These are phyloP conservation scores for Stenodema calcarata DNA, from an alignment of 2,888 invertebrate genomes.

Conservation along the genomic window DNA sequence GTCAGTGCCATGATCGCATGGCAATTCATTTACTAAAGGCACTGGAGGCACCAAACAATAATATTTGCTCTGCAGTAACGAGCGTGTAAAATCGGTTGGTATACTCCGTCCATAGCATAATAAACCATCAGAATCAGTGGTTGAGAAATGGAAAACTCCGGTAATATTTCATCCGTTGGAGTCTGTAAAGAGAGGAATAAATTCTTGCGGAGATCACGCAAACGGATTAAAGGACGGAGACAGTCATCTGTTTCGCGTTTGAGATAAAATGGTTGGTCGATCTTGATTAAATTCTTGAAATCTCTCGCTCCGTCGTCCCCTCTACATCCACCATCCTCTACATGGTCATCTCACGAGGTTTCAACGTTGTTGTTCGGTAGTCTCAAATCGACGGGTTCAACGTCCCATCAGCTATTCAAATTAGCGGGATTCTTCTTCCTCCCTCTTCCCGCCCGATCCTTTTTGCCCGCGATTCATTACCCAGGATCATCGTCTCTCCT, in stretches of 20 bases:
- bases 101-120: too few species aligned
- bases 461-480: not conserved
- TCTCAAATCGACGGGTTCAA: not conserved
- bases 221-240: not conserved
- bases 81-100: too few species aligned
- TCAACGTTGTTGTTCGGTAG: not conserved
- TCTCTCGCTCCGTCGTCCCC: not conserved
- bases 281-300: constrained; percentile 12
- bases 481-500: not conserved
- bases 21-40: too few species aligned
- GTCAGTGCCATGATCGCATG: too few species aligned
- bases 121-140: not conserved
- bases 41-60: too few species aligned
- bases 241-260: not conserved
- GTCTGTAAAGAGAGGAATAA: not conserved
- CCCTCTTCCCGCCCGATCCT: not conserved
- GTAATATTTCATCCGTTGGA: not conserved
- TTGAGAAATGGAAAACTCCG: not conserved
- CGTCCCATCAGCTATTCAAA: constrained; percentile 7
- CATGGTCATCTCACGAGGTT: not conserved
- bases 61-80: too few species aligned
- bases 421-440: constrained; percentile 8
- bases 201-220: not conserved
- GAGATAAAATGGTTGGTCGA: not conserved
- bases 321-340: not conserved